Evolutionary conservation across 2,797 vertebrate genomes (phyloP).

Genomic region (Synaphobranchus kaupii): DNA sequence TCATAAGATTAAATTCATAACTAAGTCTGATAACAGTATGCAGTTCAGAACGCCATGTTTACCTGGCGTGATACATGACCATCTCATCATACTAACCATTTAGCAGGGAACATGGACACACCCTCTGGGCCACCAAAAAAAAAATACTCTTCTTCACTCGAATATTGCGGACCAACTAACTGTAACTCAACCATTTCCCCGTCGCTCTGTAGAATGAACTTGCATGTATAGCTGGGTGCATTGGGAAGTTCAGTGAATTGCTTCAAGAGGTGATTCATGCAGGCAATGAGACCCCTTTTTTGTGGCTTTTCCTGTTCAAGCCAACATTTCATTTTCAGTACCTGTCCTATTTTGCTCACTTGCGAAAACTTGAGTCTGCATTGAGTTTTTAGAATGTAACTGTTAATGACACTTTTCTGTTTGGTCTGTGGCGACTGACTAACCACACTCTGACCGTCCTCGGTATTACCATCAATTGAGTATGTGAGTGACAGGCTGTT

Average conservation of each 20-base stretch:
- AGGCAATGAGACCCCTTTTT: neutral
- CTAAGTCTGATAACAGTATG: too few species aligned
- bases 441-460: neutral
- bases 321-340: conserved; percentile 6
- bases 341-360: too few species aligned
- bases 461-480: neutral
- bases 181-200: conserved; percentile 22
- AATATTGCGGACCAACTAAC: too few species aligned
- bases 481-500: conserved; percentile 6
- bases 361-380: neutral
- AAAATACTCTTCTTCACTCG: too few species aligned
- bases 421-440: neutral
- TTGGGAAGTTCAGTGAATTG: neutral
- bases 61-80: too few species aligned
- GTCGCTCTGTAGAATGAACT: neutral
- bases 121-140: neutral
- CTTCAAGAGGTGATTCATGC: neutral
- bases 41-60: too few species aligned
- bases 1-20: too few species aligned
- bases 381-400: neutral
- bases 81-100: too few species aligned
- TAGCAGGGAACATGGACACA: neutral
- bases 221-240: fast-evolving
- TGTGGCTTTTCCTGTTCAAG: conserved; percentile 7
- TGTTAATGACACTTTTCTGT: neutral